Base-by-base conservation (phyloP, 2,888 invertebrate genomes). In the Drosophila atroscutellata region DNA sequence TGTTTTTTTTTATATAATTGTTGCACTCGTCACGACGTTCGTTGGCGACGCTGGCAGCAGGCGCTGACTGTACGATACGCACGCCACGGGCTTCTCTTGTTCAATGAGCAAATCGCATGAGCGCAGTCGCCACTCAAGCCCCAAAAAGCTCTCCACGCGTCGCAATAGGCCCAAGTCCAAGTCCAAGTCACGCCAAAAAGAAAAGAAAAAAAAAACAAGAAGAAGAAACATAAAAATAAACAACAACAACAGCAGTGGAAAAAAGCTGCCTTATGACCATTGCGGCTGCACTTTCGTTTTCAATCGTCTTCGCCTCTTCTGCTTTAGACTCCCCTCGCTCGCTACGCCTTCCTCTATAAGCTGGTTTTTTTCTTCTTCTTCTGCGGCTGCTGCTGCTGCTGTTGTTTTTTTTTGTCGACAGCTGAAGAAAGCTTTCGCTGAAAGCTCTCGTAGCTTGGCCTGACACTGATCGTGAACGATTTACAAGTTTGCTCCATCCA, bases 61-160 rank as follows among this genome's bases (percentile, higher is more conserved):
- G 54, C 70, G 65, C 72, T 68, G 49, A 60, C 66, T 66, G 62
- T 77, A 76, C 81, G 80, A 78, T 90, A 86, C 84, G 84, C 83
- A 80, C 89, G 82, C 82, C 75, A 79, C 81, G 83, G 80, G 79
- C 85, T 83, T 90, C 80, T 72, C 80, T 87, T 81, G 77, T 86
- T 84, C 87, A 91, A 91, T 91, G 91, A 90, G 70, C 87, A 80
- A 75, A 76, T 75, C 77, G 79, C 72, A 65, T 77, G 72, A 75
- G 66, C 76, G 63, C 72, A 75, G 76, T 52, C 67, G 52, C 74
- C 58, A 66, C 60, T 72, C 62, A 71, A 70, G 76, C 73, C 72
- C 69, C 62, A 59, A 80, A 76, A 79, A 81, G 79, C 79, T 81
- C 70, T 52, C 2, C 45, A 45, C 45, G 24, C 45, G 24, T 49